phyloP scores from a whole-genome alignment of 2,113 vertebrate genomes.

The Paradisaea rubra region DNA sequence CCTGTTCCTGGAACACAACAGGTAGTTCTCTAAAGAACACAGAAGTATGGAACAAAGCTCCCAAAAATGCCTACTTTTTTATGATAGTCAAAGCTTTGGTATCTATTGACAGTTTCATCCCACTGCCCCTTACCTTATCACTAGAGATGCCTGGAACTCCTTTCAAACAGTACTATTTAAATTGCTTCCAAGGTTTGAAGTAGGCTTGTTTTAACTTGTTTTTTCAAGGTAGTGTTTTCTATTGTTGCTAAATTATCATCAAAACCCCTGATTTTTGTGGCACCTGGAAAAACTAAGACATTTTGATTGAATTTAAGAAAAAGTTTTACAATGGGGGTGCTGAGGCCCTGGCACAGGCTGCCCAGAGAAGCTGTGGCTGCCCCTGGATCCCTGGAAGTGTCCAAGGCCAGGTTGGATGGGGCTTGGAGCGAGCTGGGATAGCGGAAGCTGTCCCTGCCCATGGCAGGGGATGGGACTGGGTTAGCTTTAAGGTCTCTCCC shows the following conservation, averaged over 20 bases:
- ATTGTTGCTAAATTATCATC: background rate
- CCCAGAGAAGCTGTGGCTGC: background rate
- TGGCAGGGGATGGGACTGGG: background rate
- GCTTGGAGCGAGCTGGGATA: background rate
- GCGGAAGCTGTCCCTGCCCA: background rate
- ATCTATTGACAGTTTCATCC: background rate
- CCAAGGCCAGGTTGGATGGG: background rate
- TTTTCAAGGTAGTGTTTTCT: background rate
- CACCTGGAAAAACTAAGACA: background rate
- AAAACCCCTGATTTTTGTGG: fast-evolving
- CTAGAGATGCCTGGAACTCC: background rate
- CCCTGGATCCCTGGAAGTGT: background rate
- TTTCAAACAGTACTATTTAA: background rate
- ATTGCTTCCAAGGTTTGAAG: background rate
- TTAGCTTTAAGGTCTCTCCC: background rate
- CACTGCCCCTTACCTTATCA: background rate
- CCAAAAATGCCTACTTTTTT: background rate
- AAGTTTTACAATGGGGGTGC: background rate
- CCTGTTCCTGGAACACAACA: background rate
- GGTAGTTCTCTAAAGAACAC: background rate
- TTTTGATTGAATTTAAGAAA: background rate
- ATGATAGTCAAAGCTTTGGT: background rate
- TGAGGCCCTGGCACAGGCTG: background rate
- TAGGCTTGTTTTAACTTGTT: background rate
- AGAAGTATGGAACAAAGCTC: background rate